Conservation (phyloP, 2,113 vertebrate genomes). For the cattle (Bos taurus) region ARS-UCD2.0 NC_037333.1:47390001-47390500, state of each 20-base stretch:
- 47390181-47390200: neutral
- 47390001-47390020: neutral
- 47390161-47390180: neutral
- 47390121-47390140: neutral
- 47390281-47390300: neutral
- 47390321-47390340: neutral
- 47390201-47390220: neutral
- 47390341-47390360: neutral
- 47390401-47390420: slow-evolving; percentile 64
- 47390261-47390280: too few species aligned
- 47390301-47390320: neutral
- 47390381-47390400: slow-evolving; percentile 49
- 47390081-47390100: neutral
- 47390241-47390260: neutral
- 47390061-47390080: neutral
- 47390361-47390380: neutral
- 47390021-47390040: neutral
- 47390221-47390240: neutral
- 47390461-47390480: slow-evolving; percentile 63
- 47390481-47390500: slow-evolving; percentile 66
- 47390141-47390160: neutral
- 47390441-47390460: slow-evolving; percentile 54
- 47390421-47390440: slow-evolving; percentile 39
- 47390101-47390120: neutral
- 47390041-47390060: neutral